Conservation (phyloP, 2,888 invertebrate genomes). For the Rhamnusium bicolor region DNA sequence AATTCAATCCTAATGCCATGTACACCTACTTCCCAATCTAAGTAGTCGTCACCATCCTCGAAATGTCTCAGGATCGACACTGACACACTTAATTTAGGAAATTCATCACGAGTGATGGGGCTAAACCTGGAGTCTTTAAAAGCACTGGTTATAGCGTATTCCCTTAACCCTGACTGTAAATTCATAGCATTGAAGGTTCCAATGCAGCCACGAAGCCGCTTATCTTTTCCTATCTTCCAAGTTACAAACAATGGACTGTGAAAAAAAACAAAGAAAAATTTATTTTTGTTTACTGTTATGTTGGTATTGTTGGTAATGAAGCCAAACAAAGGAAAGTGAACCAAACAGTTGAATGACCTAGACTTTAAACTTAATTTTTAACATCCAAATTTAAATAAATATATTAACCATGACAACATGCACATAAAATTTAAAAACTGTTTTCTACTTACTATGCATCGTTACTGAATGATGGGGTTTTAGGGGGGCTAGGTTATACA, state of each 20-base stretch:
- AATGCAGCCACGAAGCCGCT: slow-evolving; percentile 96
- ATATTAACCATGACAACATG: background rate
- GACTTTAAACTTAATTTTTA: slow-evolving; percentile 29
- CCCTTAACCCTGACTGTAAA: slow-evolving; percentile 93
- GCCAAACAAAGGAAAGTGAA: slow-evolving; percentile 56
- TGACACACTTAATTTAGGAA: slow-evolving; percentile 92
- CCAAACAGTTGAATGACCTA: slow-evolving; percentile 64
- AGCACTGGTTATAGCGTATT: slow-evolving; percentile 98
- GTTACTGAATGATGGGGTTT: slow-evolving; percentile 93
- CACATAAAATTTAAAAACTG: background rate
- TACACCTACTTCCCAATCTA: slow-evolving; percentile 97
- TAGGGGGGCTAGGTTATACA: slow-evolving; percentile 94
- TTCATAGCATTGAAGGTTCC: slow-evolving; percentile 99
- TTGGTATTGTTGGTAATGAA: slow-evolving; percentile 18
- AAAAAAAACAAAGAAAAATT: slow-evolving; percentile 53
- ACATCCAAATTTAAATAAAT: slow-evolving; percentile 1
- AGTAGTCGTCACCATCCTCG: slow-evolving; percentile 94
- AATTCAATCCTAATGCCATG: slow-evolving; percentile 99
- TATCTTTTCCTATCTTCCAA: slow-evolving; percentile 98
- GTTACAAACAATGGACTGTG: slow-evolving; percentile 97
- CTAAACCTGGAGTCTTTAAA: slow-evolving; percentile 97
- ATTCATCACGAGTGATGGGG: slow-evolving; percentile 94
- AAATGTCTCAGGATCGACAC: slow-evolving; percentile 97
- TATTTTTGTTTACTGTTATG: slow-evolving; percentile 23
- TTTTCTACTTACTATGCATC: slow-evolving; percentile 89